Conservation (phyloP, 2,797 vertebrate genomes). For the Margarornis squamiger region DNA sequence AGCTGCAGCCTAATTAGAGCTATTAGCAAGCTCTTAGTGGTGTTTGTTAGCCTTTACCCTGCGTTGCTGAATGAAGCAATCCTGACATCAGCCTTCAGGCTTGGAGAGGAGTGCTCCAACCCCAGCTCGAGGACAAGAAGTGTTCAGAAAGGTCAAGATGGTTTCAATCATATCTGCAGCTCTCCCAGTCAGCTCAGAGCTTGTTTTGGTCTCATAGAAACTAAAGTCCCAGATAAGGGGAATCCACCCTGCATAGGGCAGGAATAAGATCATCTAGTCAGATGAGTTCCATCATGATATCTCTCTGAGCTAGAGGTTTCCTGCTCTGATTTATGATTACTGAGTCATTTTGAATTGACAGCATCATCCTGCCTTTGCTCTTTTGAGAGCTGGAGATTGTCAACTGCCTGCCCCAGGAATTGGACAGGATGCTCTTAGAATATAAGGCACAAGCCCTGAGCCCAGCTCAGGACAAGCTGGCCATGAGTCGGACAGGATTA, state of each 20-base stretch:
- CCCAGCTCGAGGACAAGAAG: background rate
- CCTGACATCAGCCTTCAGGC: background rate
- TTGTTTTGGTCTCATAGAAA: background rate
- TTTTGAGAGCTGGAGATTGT: background rate
- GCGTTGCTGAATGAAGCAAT: background rate
- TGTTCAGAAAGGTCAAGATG: background rate
- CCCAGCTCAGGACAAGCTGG: background rate
- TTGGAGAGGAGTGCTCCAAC: background rate
- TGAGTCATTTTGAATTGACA: background rate
- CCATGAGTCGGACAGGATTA: background rate
- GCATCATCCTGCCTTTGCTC: background rate
- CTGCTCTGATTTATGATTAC: background rate
- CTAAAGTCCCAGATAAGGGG: background rate
- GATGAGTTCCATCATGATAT: background rate
- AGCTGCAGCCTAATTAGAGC: slow-evolving; percentile 52
- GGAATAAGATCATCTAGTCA: background rate
- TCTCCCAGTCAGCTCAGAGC: background rate
- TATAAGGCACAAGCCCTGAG: background rate
- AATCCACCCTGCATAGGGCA: background rate
- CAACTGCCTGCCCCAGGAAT: fast-evolving
- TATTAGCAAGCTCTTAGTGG: slow-evolving; percentile 40
- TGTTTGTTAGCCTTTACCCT: slow-evolving; percentile 35
- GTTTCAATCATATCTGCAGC: background rate
- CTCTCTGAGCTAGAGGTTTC: background rate
- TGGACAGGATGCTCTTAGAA: background rate